Evolutionary conservation across 37 sponge, comb jelly and placozoan species (phyloP).

Genomic region (Hormiphora californensis): DNA sequence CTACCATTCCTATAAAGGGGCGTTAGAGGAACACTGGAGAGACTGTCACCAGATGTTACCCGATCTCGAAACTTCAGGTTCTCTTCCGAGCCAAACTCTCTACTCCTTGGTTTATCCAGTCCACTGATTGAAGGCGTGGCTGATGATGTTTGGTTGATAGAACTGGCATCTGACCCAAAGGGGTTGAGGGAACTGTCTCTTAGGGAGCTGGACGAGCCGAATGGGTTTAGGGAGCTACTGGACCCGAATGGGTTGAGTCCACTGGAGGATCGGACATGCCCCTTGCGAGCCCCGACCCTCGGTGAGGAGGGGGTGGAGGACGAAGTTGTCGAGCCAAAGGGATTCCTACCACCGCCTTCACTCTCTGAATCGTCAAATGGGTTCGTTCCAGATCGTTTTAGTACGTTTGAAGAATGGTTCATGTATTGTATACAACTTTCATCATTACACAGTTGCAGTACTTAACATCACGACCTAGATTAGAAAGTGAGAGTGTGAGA

Average conservation of each 20-base stretch:
- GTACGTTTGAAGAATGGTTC: no score
- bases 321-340: not conserved
- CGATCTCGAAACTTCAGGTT: no score
- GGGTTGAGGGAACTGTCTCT: conserved; percentile 5
- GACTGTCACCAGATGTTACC: not conserved
- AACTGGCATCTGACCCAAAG: not conserved
- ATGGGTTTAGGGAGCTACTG: conserved; percentile 1
- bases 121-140: not conserved
- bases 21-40: not conserved
- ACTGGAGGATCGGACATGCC: not conserved
- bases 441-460: no score
- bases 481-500: no score
- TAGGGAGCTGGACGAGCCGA: not conserved
- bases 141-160: not conserved
- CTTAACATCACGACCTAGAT: no score
- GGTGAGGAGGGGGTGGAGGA: conserved; percentile 9
- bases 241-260: conserved; percentile 16
- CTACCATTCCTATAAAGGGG: not conserved
- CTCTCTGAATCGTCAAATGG: conserved; percentile 14
- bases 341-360: not conserved
- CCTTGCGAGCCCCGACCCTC: not conserved
- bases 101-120: not conserved
- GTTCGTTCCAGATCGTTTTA: not conserved
- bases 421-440: no score
- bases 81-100: no score